Percentiles rank a stretch among this genome's conserved stretches.
phyloP scores from a whole-genome alignment of 2,888 invertebrate genomes.

The Cartodere bifasciata region DNA sequence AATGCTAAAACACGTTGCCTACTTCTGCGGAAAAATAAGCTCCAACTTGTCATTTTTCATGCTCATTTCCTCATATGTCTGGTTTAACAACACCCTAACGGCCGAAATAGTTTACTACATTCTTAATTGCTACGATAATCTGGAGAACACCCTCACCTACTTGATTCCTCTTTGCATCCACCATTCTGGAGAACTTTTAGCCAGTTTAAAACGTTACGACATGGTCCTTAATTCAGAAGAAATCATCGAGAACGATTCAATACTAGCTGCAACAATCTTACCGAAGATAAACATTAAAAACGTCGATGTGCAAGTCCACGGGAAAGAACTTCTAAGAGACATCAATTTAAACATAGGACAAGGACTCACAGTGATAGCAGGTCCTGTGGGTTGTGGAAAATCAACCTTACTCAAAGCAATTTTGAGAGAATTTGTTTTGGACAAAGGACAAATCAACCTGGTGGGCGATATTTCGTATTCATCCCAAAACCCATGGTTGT shows the following conservation, averaged over 20 bases:
- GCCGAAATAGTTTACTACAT: conserved; percentile 77
- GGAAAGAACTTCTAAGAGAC: conserved; percentile 28
- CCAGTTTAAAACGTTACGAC: conserved; percentile 57
- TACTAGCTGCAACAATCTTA: neutral
- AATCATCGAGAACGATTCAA: too few relatives aligned
- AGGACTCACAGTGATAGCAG: conserved; percentile 9
- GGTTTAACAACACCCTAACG: conserved; percentile 54
- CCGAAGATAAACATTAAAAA: conserved; percentile 9
- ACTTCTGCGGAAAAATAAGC: conserved; percentile 22
- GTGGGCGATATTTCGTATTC: conserved; percentile 25
- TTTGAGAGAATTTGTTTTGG: conserved; percentile 20
- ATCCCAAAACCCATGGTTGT: conserved; percentile 27
- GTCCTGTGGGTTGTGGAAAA: conserved; percentile 23
- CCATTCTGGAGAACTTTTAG: conserved; percentile 61
- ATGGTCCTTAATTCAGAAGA: conserved; percentile 38
- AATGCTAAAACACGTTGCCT: conserved; percentile 26
- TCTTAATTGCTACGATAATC: conserved; percentile 74
- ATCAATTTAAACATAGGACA: conserved; percentile 31
- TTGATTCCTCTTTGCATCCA: conserved; percentile 76
- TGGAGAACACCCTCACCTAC: conserved; percentile 74
- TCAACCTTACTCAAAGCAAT: conserved; percentile 23
- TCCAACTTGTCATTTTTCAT: conserved; percentile 22
- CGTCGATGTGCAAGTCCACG: conserved; percentile 13
- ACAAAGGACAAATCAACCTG: conserved; percentile 17
- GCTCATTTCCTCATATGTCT: conserved; percentile 42